These are phyloP conservation scores for Cacoxenus indagator DNA, from an alignment of 2,888 invertebrate genomes.

Conservation along the genomic window DNA sequence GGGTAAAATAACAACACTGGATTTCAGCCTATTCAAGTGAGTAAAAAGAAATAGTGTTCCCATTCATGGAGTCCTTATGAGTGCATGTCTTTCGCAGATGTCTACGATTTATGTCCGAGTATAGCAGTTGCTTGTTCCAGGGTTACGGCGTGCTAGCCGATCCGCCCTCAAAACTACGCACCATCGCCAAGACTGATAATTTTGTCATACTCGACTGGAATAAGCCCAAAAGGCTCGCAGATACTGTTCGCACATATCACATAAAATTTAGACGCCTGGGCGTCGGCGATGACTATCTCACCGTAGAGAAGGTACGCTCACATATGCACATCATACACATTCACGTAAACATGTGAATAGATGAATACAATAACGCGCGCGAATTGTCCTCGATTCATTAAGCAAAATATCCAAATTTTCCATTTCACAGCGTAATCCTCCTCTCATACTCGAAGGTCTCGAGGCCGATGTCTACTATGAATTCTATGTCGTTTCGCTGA, in stretches of 20 bases:
- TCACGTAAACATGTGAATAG: constrained; percentile 38
- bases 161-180: constrained; percentile 78
- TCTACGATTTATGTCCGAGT: constrained; percentile 84
- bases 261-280: constrained; percentile 75
- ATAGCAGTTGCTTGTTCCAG: constrained; percentile 85
- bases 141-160: constrained; percentile 87
- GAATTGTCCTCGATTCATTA: constrained; percentile 44
- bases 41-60: constrained; percentile 53
- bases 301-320: constrained; percentile 71
- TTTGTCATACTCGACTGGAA: constrained; percentile 87
- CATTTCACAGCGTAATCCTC: constrained; percentile 74
- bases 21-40: constrained; percentile 87
- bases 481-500: constrained; percentile 84
- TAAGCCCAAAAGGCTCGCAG: constrained; percentile 78
- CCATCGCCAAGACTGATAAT: constrained; percentile 81
- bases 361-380: neutral
- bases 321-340: neutral
- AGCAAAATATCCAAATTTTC: constrained; percentile 26
- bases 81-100: constrained; percentile 72
- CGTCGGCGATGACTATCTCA: constrained; percentile 74
- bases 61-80: neutral
- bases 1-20: constrained; percentile 83
- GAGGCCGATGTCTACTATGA: constrained; percentile 84
- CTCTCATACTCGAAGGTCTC: constrained; percentile 82
- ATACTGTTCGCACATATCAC: constrained; percentile 79